Conservation (phyloP, 2,113 vertebrate genomes). For the Galbula dea region DNA sequence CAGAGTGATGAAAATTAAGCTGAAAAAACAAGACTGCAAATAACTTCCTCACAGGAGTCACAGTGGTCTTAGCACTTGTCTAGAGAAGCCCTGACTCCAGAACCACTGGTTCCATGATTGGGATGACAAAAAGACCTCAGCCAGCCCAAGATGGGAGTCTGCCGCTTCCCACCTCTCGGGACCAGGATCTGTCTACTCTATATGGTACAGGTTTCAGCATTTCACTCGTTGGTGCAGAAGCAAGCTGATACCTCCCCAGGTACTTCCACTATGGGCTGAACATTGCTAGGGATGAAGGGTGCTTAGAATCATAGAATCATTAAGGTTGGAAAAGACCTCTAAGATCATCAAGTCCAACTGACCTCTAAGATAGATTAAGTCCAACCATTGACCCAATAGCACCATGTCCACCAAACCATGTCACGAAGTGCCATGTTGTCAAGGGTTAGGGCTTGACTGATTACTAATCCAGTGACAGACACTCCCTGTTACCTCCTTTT, state of each 20-base stretch:
- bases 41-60: not conserved
- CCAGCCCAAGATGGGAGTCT: not conserved
- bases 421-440: no score
- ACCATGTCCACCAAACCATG: no score
- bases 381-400: no score
- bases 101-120: fast-evolving
- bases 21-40: not conserved
- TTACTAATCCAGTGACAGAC: no score
- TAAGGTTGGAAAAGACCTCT: no score
- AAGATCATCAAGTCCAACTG: no score
- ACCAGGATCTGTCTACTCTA: not conserved
- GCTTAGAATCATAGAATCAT: not conserved
- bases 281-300: not conserved
- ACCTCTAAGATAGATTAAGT: no score
- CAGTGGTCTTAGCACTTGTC: not conserved
- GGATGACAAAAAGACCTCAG: not conserved
- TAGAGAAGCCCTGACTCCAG: not conserved
- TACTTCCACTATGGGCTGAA: not conserved
- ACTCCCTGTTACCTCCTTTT: no score
- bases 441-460: no score
- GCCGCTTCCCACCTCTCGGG: not conserved
- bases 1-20: not conserved
- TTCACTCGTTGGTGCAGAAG: not conserved
- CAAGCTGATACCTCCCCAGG: not conserved
- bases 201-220: not conserved